These are phyloP conservation scores for Saguinus imperator DNA, from an alignment of 2,113 vertebrate species.

Conservation along the genomic window DNA sequence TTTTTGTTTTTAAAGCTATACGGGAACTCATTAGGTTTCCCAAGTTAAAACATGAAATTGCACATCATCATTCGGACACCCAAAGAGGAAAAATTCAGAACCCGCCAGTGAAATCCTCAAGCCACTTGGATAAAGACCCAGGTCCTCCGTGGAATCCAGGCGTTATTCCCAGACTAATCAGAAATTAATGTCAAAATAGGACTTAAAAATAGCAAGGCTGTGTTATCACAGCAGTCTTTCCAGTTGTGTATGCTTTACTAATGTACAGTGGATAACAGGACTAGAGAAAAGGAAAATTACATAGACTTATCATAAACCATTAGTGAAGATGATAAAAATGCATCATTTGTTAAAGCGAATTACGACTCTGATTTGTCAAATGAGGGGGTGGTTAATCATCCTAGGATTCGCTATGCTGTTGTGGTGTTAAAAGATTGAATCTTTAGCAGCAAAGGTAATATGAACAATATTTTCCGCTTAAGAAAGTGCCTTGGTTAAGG, in stretches of 20 bases:
- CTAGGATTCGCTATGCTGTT: neutral
- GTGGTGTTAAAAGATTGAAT: neutral
- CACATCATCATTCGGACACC: neutral
- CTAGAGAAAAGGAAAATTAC: neutral
- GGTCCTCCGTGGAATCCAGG: neutral
- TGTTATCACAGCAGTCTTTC: neutral
- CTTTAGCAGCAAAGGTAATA: neutral
- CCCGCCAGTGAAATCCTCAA: neutral
- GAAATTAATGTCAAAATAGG: neutral
- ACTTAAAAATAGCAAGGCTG: neutral
- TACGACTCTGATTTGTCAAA: neutral
- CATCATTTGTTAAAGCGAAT: neutral
- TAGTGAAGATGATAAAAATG: neutral
- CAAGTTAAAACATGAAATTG: neutral
- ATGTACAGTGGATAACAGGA: neutral
- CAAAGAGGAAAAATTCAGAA: neutral
- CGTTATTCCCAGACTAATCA: neutral
- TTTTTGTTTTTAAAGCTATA: neutral
- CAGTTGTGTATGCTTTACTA: neutral
- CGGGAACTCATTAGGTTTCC: neutral
- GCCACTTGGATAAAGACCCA: neutral
- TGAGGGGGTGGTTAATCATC: rapidly evolving
- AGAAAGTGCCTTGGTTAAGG: constrained; percentile 74
- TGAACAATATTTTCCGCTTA: constrained; percentile 31
- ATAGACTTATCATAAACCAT: neutral